These are phyloP conservation scores for Sisor rabdophorus DNA, from an alignment of 2,113 vertebrate genomes.

Conservation along the genomic window DNA sequence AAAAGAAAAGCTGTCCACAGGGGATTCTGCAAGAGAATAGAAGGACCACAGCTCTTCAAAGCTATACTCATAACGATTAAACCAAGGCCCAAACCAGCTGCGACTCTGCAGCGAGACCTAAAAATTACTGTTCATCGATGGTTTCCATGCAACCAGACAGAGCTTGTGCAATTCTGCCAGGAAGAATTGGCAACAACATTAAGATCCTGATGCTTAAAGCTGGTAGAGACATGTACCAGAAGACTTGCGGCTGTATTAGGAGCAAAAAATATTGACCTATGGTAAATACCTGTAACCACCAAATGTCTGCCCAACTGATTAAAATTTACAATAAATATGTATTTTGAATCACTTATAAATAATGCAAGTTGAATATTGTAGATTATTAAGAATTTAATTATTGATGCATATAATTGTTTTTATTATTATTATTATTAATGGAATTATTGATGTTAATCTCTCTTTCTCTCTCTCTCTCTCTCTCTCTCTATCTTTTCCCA, in stretches of 20 bases:
- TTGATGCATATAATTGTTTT: no score
- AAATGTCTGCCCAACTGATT: not conserved
- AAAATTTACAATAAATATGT: not conserved
- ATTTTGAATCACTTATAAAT: not conserved
- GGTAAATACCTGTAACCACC: not conserved
- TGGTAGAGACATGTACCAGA: not conserved
- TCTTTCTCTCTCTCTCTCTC: constrained; percentile 9
- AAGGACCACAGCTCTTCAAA: no score
- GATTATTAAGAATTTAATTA: not conserved
- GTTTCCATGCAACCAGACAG: not conserved
- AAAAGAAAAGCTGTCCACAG: not conserved
- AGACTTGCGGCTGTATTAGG: not conserved
- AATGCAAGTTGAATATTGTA: not conserved
- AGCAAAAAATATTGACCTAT: not conserved
- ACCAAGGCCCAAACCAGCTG: not conserved
- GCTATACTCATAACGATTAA: not conserved
- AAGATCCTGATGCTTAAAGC: not conserved
- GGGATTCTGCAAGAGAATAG: not conserved
- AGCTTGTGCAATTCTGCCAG: not conserved
- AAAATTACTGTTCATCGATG: not conserved
- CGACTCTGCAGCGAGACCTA: not conserved
- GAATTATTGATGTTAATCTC: no score
- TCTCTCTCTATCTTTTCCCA: constrained; percentile 25
- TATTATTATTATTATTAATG: no score
- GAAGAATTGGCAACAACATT: not conserved